phyloP scores from a whole-genome alignment of 2,113 vertebrate genomes.

The Melanerpes aurifrons region DNA sequence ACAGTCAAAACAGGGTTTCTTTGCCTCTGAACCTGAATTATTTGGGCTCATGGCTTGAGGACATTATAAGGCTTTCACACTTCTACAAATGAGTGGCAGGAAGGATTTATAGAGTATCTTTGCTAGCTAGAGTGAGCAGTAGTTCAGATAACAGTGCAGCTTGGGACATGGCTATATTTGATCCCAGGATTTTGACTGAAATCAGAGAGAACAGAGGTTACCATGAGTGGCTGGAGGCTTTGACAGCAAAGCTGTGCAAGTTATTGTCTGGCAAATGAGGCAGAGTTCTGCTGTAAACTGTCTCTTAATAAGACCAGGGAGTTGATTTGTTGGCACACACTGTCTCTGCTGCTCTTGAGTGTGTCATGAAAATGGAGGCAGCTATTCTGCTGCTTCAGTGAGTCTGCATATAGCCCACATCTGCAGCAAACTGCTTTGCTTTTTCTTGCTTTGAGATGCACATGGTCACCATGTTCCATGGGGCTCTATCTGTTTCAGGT shows the following conservation, averaged over 20 bases:
- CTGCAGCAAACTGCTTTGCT: background rate
- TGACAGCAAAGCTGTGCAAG: background rate
- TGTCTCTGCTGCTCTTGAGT: background rate
- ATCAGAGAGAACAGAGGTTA: background rate
- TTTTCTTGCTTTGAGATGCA: background rate
- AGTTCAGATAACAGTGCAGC: background rate
- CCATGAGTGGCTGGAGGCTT: background rate
- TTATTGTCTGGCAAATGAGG: background rate
- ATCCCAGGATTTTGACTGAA: background rate
- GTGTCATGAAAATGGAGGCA: background rate
- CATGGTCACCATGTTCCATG: accelerated
- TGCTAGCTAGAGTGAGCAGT: background rate
- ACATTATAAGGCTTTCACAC: background rate
- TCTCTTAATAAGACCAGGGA: background rate
- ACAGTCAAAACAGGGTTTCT: conserved; percentile 11
- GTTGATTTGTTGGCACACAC: background rate
- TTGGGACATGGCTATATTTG: background rate
- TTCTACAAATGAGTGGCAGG: background rate
- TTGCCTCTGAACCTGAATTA: background rate
- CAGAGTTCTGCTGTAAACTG: background rate
- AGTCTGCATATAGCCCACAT: background rate
- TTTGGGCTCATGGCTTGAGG: background rate
- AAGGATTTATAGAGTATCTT: background rate
- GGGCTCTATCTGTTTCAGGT: background rate
- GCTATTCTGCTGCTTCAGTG: background rate